phyloP scores from a whole-genome alignment of 2,888 invertebrate genomes.

The Cheilosia vulpina region DNA sequence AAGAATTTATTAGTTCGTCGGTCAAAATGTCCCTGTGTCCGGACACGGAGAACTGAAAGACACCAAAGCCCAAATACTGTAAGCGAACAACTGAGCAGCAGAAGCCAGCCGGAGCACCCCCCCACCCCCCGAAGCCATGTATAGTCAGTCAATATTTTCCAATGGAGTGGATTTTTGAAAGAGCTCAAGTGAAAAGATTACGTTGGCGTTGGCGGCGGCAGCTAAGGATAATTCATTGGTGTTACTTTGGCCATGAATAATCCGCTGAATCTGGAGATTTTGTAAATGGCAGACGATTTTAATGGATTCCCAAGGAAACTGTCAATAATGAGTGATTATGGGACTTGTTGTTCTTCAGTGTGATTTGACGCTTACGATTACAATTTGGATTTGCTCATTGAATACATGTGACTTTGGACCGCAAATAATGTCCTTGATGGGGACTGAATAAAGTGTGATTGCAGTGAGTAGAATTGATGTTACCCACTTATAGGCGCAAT shows the following conservation, averaged over 20 bases:
- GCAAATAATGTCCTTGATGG: not conserved
- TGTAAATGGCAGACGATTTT: constrained; percentile 25
- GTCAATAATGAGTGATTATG: constrained; percentile 29
- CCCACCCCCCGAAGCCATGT: too few relatives aligned
- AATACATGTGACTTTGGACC: not conserved
- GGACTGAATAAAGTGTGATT: too few relatives aligned
- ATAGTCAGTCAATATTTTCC: constrained; percentile 57
- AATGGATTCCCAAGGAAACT: constrained; percentile 30
- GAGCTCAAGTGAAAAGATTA: constrained; percentile 64
- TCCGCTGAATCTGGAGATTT: constrained; percentile 31
- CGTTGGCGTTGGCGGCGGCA: constrained; percentile 16
- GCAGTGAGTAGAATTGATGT: too few relatives aligned
- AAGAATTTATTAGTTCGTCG: constrained; percentile 65
- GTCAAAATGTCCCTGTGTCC: constrained; percentile 42
- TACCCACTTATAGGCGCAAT: too few relatives aligned
- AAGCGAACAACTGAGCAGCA: not conserved
- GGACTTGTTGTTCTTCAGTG: constrained; percentile 24
- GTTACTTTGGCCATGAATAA: constrained; percentile 48
- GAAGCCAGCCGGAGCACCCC: not conserved
- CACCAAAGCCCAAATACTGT: constrained; percentile 7
- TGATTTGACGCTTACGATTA: constrained; percentile 24
- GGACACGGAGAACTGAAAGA: not conserved
- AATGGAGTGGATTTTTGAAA: constrained; percentile 55
- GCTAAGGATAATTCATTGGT: constrained; percentile 48
- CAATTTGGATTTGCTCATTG: not conserved